These are phyloP conservation scores for Agrotis puta DNA, from an alignment of 2,888 invertebrate species.

Conservation along the genomic window DNA sequence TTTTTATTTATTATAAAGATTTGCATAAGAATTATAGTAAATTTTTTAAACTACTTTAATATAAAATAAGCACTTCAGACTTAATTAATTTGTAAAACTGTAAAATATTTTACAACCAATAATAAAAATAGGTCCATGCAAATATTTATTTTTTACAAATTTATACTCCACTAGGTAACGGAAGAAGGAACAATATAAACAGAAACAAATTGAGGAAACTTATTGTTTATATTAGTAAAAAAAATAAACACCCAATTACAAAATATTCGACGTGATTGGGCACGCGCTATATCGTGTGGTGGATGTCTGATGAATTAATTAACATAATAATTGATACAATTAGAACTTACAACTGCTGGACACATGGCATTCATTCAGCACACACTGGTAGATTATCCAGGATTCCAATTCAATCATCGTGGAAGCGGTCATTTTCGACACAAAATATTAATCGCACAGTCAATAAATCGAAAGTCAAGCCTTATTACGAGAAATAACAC, in stretches of 20 bases:
- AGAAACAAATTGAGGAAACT: conserved; percentile 44
- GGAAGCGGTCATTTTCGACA: conserved; percentile 87
- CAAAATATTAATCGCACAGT: conserved; percentile 69
- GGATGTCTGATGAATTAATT: conserved; percentile 45
- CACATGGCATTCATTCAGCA: conserved; percentile 92
- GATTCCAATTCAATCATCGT: conserved; percentile 93
- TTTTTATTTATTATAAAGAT: neutral
- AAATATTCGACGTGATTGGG: conserved; percentile 32
- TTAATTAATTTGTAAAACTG: neutral
- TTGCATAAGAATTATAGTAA: neutral
- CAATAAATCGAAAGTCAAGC: conserved; percentile 70
- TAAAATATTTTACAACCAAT: too few species aligned
- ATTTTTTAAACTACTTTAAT: neutral
- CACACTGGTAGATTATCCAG: conserved; percentile 93
- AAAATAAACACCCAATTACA: conserved; percentile 30
- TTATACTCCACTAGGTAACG: neutral
- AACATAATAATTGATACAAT: conserved; percentile 35
- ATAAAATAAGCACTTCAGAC: neutral
- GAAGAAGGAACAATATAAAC: conserved; percentile 18
- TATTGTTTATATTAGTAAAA: neutral
- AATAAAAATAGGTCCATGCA: neutral
- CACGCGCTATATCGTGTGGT: conserved; percentile 42
- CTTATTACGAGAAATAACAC: conserved; percentile 64
- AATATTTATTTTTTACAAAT: neutral
- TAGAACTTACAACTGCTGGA: conserved; percentile 92